These are phyloP conservation scores for Onychomys arenicola DNA, from an alignment of 2,797 vertebrate species.

Conservation along the genomic window DNA sequence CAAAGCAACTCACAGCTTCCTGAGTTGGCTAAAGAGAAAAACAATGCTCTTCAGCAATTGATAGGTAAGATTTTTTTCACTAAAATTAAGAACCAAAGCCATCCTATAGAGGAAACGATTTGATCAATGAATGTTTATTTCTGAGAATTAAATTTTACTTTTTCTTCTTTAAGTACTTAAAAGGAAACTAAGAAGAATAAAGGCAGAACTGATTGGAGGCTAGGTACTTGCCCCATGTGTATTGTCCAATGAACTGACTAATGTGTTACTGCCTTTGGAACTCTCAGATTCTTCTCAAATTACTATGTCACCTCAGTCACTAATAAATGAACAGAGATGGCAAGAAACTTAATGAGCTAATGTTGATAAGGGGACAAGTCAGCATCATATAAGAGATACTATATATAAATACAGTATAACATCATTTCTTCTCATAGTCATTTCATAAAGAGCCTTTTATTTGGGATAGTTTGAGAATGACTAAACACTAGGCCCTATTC, in stretches of 20 bases:
- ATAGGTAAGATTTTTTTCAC: constrained; percentile 26
- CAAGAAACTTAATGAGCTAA: constrained; percentile 67
- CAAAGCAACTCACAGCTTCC: constrained; percentile 31
- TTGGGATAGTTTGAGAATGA: constrained; percentile 39
- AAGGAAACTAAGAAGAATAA: not conserved
- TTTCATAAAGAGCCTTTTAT: constrained; percentile 56
- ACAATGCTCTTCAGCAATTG: constrained; percentile 38
- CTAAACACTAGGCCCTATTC: constrained; percentile 43
- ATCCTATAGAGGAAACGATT: constrained; percentile 30
- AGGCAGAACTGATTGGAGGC: constrained; percentile 30
- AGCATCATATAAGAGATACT: constrained; percentile 32
- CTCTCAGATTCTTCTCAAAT: constrained; percentile 31
- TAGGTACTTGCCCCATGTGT: constrained; percentile 19
- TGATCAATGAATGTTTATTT: constrained; percentile 57
- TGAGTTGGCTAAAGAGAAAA: not conserved
- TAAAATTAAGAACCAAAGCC: constrained; percentile 61
- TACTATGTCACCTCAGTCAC: constrained; percentile 34
- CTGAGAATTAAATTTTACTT: constrained; percentile 62
- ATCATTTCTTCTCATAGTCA: constrained; percentile 50
- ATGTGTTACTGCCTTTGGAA: not conserved
- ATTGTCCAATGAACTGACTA: constrained; percentile 48
- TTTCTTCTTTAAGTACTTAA: constrained; percentile 44
- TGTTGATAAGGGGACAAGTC: constrained; percentile 34
- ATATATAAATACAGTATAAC: constrained; percentile 43
- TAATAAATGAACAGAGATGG: constrained; percentile 54